A percentile compares a stretch with the other conserved stretches of the same genome.
Evolutionary conservation across 2,797 vertebrate species (phyloP).

Genomic region (Chloroceryle amazona): DNA sequence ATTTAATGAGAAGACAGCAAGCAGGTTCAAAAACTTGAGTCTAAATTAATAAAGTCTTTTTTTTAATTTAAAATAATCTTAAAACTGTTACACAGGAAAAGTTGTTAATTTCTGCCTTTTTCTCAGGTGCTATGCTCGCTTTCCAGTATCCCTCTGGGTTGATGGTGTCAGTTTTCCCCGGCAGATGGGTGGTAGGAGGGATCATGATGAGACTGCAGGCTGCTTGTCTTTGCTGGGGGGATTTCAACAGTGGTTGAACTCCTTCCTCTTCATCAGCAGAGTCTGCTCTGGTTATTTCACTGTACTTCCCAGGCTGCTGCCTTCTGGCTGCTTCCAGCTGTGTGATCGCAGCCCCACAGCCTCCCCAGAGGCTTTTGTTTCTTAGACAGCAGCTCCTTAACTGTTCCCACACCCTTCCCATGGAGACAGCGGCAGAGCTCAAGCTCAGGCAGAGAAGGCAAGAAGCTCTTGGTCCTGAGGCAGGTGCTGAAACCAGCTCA

Average conservation of each 20-base stretch:
- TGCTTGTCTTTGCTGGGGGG: neutral
- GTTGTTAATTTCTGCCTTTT: neutral
- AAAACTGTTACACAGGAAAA: neutral
- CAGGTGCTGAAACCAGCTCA: neutral
- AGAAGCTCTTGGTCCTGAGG: rapidly evolving
- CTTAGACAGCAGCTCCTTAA: neutral
- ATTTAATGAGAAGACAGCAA: neutral
- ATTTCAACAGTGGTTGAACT: neutral
- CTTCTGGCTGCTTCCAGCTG: neutral
- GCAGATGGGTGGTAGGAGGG: neutral
- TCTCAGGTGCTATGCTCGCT: neutral
- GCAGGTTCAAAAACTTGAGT: neutral
- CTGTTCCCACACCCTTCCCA: neutral
- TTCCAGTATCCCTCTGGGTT: neutral
- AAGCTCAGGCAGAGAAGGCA: neutral
- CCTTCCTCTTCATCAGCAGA: neutral
- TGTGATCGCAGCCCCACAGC: neutral
- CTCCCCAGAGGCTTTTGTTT: neutral
- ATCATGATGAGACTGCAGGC: rapidly evolving
- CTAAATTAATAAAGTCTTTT: neutral
- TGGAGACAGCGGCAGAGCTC: neutral
- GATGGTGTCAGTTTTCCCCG: neutral
- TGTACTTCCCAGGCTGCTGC: neutral
- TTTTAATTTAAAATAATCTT: neutral
- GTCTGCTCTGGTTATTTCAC: neutral